Evolutionary conservation across 2,113 vertebrate species (phyloP).

Genomic region (Piprites chloris): DNA sequence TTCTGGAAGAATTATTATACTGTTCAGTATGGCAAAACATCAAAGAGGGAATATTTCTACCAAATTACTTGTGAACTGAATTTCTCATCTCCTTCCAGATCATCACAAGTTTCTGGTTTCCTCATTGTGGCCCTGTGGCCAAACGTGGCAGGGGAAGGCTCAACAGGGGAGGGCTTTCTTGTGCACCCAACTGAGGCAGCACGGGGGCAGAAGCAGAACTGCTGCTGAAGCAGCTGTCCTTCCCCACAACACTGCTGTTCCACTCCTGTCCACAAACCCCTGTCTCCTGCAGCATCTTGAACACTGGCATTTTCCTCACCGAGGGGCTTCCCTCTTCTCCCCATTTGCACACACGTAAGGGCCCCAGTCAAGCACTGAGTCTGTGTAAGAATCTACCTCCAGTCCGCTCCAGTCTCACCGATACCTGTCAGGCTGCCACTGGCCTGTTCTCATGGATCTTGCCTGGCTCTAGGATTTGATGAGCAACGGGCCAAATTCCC

Average conservation of each 20-base stretch:
- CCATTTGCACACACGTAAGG: background rate
- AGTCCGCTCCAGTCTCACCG: background rate
- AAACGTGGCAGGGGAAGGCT: background rate
- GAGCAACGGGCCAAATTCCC: background rate
- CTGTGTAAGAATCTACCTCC: background rate
- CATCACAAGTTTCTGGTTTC: slow-evolving; percentile 34
- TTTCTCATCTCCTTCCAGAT: slow-evolving; percentile 66
- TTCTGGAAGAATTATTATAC: slow-evolving; percentile 26
- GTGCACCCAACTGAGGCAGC: background rate
- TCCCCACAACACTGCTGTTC: background rate
- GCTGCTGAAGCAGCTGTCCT: background rate
- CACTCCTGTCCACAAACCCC: accelerated
- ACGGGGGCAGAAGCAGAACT: background rate
- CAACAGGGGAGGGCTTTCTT: background rate
- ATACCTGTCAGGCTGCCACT: background rate
- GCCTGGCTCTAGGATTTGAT: background rate
- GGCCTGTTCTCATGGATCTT: background rate
- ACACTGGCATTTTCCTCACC: background rate
- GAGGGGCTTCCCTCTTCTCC: background rate
- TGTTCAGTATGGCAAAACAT: slow-evolving; percentile 43
- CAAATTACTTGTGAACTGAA: slow-evolving; percentile 25
- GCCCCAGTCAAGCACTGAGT: background rate
- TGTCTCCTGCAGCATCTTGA: background rate
- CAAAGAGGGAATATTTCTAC: slow-evolving; percentile 31
- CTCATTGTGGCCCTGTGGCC: slow-evolving; percentile 27